Conservation (phyloP, 2,113 vertebrate genomes). For the Okapia johnstoni region DNA sequence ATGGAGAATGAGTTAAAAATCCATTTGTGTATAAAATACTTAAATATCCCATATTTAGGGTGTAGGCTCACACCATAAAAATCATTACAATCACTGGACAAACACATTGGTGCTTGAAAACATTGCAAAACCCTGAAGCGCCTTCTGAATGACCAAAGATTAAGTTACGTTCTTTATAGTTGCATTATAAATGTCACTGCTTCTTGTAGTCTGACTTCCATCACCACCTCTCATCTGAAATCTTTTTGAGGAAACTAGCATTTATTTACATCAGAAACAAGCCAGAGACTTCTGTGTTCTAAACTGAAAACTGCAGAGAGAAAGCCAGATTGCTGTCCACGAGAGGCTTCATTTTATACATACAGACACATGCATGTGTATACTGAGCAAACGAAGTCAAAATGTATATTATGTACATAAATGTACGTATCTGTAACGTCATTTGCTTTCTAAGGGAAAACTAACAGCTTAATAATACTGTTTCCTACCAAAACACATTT, state of each 20-base stretch:
- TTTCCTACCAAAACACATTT: not conserved
- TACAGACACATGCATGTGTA: not conserved
- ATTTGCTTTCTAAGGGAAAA: not conserved
- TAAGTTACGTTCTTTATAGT: not conserved
- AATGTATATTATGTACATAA: not conserved
- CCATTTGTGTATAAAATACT: not conserved
- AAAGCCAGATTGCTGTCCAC: not conserved
- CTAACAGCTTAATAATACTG: not conserved
- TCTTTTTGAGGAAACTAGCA: not conserved
- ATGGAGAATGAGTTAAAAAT: not conserved
- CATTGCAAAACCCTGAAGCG: not conserved
- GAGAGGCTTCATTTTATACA: not conserved
- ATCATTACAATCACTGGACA: not conserved
- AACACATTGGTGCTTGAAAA: not conserved
- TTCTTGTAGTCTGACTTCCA: not conserved
- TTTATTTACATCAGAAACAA: conserved; percentile 30
- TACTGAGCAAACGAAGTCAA: not conserved
- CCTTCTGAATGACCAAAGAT: not conserved
- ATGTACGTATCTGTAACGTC: not conserved
- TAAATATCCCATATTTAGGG: not conserved
- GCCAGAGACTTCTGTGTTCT: not conserved
- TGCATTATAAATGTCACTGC: not conserved
- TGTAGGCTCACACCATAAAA: not conserved
- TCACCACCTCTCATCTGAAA: not conserved
- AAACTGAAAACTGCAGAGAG: not conserved